Base-by-base conservation (phyloP, 2,113 vertebrate genomes). In the Calonectris borealis region DNA sequence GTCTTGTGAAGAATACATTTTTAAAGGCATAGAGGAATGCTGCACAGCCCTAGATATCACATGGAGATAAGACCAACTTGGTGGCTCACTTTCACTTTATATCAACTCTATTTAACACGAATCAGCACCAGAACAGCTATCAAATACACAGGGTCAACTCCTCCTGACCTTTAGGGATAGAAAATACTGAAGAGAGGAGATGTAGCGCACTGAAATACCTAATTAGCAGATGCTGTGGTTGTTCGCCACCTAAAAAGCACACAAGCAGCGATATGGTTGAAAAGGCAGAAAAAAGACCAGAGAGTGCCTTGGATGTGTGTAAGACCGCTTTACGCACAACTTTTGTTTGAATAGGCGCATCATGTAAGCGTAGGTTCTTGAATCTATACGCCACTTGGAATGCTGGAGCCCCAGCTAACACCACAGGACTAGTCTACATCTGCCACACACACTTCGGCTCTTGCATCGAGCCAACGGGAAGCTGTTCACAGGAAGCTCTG, bases 351-450 rank as follows among this genome's bases (percentile, higher is more conserved):
- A 55, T 3, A 72, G 60, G 40, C 29, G 78, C 34, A 27, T 17
- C 31, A 32, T 0, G 0, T 36, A 57, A 51, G 15, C 22, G 16
- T 2, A 49, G 27, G 14, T 19, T 69, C 42, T 10, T 21, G 54
- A 79, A 68, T 31, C 27, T 34, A 6, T 22, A 73, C 29, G 11
- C 40, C 32, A 17, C 52, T 27, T 34, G 29, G 64, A 70, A 58
- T 10, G 20, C 60, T 36, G 55, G n/a, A 60, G 61, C 40, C 64
- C 69, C 69, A 38, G 54, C 64, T 24, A 73, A 83, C 55, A 75
- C 36, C 69, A 31, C n/a, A 62, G 19, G 46, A 20, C 24, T 19
- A 3, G 9, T 2, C 83, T 60, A 13, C 38, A 13, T 24, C 68
- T 48, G 16, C 11, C 70, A 57, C 54, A 42, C 13, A 52, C 11